Base-by-base conservation (phyloP, 2,113 vertebrate species). In the Calyptommatus sinebrachiatus region DNA sequence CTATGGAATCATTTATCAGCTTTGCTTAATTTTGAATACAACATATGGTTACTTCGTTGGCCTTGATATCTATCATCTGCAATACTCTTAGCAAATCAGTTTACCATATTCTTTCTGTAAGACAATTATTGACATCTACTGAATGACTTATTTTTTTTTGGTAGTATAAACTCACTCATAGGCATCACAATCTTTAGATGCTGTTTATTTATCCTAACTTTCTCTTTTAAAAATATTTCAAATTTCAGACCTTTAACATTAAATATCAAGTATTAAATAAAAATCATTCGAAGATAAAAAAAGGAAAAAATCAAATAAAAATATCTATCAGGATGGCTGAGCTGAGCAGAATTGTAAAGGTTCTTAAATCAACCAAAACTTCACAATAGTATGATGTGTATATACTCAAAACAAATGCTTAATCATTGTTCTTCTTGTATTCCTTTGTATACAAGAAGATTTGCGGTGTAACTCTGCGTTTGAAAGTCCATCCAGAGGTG, bases 111-210 rank as follows among this genome's bases (percentile, higher is more conserved):
- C 26, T 65, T 3, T 53, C 1, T 14, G 53, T 0, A 0, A n/a
- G 21, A 0, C 0, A 0, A 20, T 41, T 81, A 70, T 35, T 14
- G 5, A 20, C 5, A 79, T 6, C 12, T 41, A 12, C 0, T 8
- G 18, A 1, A 29, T 29, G 8, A 12, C 31, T 2, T 60, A 6
- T 6, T n/a, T 11, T 71, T 24, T 46, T 18, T 62, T 62, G 35
- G 5, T 24, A 62, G 3, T 1, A 0, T 0, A 1, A n/a, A 66
- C 67, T 50, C 6, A 0, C 5, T 76, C 26, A 57, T 45, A 21
- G 28, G 2, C 1, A 45, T 26, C 22, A 8, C 26, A 2, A 8
- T 73, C 3, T 66, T 66, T 73, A 73, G 29, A 57, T 57, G 18
- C 14, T 18, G 20, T 45, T 31, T 60, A 14, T 57, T 53, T 80